phyloP scores from a whole-genome alignment of 2,888 invertebrate genomes.

The Resseliella maxima region DNA sequence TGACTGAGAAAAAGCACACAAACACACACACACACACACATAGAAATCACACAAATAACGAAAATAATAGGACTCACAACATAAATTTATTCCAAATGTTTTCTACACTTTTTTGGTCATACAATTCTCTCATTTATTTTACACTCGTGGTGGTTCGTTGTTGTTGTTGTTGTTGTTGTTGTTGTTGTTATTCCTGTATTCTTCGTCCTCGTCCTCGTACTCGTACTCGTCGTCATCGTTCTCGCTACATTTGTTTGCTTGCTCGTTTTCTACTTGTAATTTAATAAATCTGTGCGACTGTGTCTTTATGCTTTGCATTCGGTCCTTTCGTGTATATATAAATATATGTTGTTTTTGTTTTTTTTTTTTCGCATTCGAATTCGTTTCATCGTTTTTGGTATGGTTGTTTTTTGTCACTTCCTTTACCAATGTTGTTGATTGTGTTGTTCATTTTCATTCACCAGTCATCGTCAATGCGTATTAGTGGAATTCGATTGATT shows the following conservation, averaged over 20 bases:
- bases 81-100: not conserved
- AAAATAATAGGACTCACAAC: not conserved
- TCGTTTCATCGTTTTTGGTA: not conserved
- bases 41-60: not conserved
- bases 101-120: not conserved
- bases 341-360: too few species aligned
- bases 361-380: not conserved
- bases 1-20: not conserved
- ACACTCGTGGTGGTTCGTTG: not conserved
- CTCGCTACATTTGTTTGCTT: not conserved
- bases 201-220: not conserved
- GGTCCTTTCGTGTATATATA: not conserved
- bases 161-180: not conserved
- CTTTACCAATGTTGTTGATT: not conserved
- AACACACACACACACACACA: too few species aligned
- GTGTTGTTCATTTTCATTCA: not conserved
- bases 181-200: not conserved
- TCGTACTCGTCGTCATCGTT: not conserved
- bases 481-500: constrained; percentile 33
- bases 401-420: not conserved
- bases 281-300: not conserved
- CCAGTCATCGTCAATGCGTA: not conserved
- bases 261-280: not conserved
- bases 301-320: not conserved
- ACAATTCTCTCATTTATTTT: constrained; percentile 11